Percentiles rank a stretch among this genome's conserved stretches.
Conservation (phyloP, 1,140 invertebrate species). For the Drosophila tani region DNA sequence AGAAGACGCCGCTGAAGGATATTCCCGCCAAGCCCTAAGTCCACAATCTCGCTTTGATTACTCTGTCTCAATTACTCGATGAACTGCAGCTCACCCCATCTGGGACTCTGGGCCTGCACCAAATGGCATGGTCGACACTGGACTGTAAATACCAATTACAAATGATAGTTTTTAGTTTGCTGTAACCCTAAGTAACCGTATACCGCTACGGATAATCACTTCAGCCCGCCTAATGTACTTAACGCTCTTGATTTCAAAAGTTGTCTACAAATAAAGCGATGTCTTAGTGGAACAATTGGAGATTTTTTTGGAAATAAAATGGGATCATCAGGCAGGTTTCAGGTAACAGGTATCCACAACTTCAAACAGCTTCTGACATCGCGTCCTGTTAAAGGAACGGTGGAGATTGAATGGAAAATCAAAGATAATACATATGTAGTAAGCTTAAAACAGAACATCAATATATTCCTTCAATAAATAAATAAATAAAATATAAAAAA, state of each 20-base stretch:
- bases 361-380: no score
- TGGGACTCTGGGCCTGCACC: slow-evolving; percentile 30
- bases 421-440: no score
- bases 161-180: slow-evolving; percentile 75
- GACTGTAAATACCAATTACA: slow-evolving; percentile 77
- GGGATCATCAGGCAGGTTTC: no score
- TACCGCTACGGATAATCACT: slow-evolving; percentile 41
- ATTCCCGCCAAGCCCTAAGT: slow-evolving; percentile 51
- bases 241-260: slow-evolving; percentile 54
- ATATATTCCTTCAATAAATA: no score
- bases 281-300: slow-evolving; percentile 26
- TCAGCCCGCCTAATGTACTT: slow-evolving; percentile 68
- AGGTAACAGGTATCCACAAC: no score
- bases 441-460: no score
- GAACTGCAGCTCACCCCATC: slow-evolving; percentile 9
- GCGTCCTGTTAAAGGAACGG: no score
- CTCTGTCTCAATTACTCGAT: slow-evolving; percentile 28
- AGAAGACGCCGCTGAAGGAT: slow-evolving; percentile 71
- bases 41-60: slow-evolving; percentile 23
- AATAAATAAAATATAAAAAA: no score
- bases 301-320: no score
- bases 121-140: slow-evolving; percentile 39
- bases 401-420: no score
- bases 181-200: slow-evolving; percentile 65
- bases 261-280: slow-evolving; percentile 67